A percentile compares a stretch with the other conserved stretches of the same genome.
phyloP scores from a whole-genome alignment of 2,888 invertebrate species.

The Smittia sp. region DNA sequence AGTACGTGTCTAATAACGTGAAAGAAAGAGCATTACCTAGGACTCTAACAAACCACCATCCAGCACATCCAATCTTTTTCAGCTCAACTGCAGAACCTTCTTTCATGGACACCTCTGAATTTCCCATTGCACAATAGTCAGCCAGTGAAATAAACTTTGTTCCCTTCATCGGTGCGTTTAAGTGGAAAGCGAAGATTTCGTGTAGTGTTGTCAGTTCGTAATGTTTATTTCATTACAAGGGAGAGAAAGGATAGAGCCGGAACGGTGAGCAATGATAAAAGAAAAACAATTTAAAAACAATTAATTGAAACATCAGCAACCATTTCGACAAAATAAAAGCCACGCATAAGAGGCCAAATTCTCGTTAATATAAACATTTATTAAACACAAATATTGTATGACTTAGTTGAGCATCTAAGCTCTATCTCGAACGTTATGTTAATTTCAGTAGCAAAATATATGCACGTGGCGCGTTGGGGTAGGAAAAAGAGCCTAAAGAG shows the following conservation, averaged over 20 bases:
- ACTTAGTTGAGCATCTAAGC: too few species aligned
- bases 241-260: not conserved
- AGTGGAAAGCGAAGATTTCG: not conserved
- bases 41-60: slow-evolving; percentile 94
- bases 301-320: not conserved
- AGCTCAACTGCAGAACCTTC: slow-evolving; percentile 89
- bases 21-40: slow-evolving; percentile 58
- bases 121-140: slow-evolving; percentile 89
- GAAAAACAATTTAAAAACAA: too few species aligned
- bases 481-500: too few species aligned
- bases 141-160: slow-evolving; percentile 84
- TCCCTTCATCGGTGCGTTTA: slow-evolving; percentile 55
- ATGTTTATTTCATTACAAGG: too few species aligned
- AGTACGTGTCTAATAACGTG: not conserved
- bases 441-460: too few species aligned
- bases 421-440: too few species aligned
- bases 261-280: too few species aligned
- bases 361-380: too few species aligned
- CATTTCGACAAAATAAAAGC: too few species aligned
- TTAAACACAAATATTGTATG: too few species aligned
- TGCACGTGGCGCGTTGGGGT: too few species aligned
- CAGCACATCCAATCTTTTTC: slow-evolving; percentile 88
- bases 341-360: too few species aligned
- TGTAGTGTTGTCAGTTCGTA: not conserved
- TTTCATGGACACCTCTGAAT: slow-evolving; percentile 83